A percentile compares a stretch with the other conserved stretches of the same genome.
Evolutionary conservation across 2,888 invertebrate genomes (phyloP).

Genomic region (Baccha elongata): DNA sequence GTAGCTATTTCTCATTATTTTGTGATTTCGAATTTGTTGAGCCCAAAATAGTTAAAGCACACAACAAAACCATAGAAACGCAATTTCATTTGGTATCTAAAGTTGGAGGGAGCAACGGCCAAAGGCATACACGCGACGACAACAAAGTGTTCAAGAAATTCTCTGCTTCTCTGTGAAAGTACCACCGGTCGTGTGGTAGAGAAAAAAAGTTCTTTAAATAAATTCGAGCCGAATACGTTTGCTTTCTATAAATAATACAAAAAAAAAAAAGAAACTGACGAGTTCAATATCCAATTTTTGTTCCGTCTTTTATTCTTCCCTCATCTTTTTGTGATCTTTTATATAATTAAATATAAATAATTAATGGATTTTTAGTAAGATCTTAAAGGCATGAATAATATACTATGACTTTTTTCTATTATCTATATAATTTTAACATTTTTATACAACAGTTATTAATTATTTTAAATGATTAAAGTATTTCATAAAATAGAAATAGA

Average conservation of each 20-base stretch:
- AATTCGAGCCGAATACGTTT: slow-evolving; percentile 80
- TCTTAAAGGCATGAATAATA: slow-evolving; percentile 1
- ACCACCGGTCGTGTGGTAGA: slow-evolving; percentile 24
- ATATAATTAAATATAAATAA: slow-evolving; percentile 44
- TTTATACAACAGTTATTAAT: no score
- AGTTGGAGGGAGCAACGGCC: slow-evolving; percentile 67
- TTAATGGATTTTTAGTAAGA: slow-evolving; percentile 3
- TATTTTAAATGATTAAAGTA: slow-evolving; percentile 1
- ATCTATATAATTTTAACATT: neutral
- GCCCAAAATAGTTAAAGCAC: slow-evolving; percentile 58
- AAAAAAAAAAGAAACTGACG: slow-evolving; percentile 37
- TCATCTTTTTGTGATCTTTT: slow-evolving; percentile 40
- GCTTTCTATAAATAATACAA: slow-evolving; percentile 65
- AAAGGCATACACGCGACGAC: slow-evolving; percentile 55
- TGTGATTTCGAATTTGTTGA: neutral
- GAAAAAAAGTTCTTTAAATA: slow-evolving; percentile 79
- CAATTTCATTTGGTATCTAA: slow-evolving; percentile 17
- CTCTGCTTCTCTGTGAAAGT: slow-evolving; percentile 20
- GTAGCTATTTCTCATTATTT: neutral
- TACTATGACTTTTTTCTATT: neutral
- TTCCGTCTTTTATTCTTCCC: slow-evolving; percentile 48
- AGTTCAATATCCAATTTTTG: slow-evolving; percentile 21
- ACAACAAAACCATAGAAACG: slow-evolving; percentile 1
- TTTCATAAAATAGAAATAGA: neutral
- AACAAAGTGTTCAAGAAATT: slow-evolving; percentile 39